Percentiles rank a stretch among this genome's conserved stretches.
These are phyloP conservation scores for Diabrotica balteata DNA, from an alignment of 2,888 invertebrate species.

Conservation along the genomic window DNA sequence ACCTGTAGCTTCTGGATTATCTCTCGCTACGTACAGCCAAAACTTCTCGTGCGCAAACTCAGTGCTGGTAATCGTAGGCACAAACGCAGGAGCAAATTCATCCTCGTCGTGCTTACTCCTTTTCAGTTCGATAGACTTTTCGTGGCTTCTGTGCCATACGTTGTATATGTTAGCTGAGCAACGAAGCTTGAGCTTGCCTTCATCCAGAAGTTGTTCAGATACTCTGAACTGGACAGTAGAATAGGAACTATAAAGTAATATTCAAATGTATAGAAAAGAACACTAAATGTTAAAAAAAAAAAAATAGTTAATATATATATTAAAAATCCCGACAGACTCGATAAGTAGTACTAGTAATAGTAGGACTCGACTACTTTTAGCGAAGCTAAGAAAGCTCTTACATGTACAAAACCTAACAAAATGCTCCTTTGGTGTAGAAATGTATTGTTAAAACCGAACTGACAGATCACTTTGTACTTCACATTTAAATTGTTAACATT, in stretches of 20 bases:
- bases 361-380: no score
- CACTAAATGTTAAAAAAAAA: no score
- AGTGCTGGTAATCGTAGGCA: slow-evolving; percentile 25
- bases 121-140: slow-evolving; percentile 70
- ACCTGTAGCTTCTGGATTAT: slow-evolving; percentile 31
- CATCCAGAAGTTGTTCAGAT: slow-evolving; percentile 50
- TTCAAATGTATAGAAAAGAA: no score
- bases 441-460: no score
- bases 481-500: no score
- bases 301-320: not conserved
- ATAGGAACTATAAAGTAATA: slow-evolving; percentile 46
- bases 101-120: slow-evolving; percentile 38
- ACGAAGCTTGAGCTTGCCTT: slow-evolving; percentile 63
- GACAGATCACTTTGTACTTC: no score
- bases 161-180: slow-evolving; percentile 72
- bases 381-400: no score
- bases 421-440: not conserved
- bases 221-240: slow-evolving; percentile 53
- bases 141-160: slow-evolving; percentile 72
- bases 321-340: not conserved
- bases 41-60: slow-evolving; percentile 30
- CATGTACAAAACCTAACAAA: not conserved
- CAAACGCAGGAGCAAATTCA: slow-evolving; percentile 22
- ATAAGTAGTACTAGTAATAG: no score
- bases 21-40: slow-evolving; percentile 29